Percentiles rank a stretch among this genome's conserved stretches.
Evolutionary conservation across 2,888 invertebrate genomes (phyloP).

Genomic region (Atrina japonica): DNA sequence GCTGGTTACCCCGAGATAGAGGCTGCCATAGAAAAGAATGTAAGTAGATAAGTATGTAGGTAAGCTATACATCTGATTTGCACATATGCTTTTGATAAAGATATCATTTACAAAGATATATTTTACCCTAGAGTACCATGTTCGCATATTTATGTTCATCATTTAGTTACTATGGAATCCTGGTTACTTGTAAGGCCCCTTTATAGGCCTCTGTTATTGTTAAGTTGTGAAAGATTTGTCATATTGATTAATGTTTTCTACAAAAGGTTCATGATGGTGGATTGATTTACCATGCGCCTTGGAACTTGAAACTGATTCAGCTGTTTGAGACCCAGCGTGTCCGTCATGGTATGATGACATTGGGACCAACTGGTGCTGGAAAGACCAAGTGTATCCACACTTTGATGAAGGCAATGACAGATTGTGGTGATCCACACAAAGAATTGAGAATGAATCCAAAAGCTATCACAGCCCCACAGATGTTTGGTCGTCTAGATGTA

Average conservation of each 20-base stretch:
- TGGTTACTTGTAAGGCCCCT: too few relatives aligned
- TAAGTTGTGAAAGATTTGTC: too few relatives aligned
- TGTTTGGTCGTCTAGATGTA: conserved; percentile 98
- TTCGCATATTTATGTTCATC: too few relatives aligned
- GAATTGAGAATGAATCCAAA: conserved; percentile 99
- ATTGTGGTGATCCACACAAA: conserved; percentile 91
- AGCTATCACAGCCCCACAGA: conserved; percentile 97
- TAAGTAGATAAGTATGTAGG: conserved; percentile 53
- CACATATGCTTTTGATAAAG: too few relatives aligned
- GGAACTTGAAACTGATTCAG: conserved; percentile 96
- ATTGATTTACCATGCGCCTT: conserved; percentile 94
- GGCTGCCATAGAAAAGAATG: conserved; percentile 91
- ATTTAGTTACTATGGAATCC: too few relatives aligned
- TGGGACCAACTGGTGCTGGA: conserved; percentile 80
- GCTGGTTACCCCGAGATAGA: conserved; percentile 94
- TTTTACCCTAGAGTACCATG: too few relatives aligned
- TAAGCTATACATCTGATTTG: not conserved
- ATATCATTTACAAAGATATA: not conserved
- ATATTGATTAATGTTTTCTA: too few relatives aligned
- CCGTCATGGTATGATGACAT: conserved; percentile 81
- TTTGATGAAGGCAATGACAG: conserved; percentile 93
- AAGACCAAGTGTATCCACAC: conserved; percentile 95
- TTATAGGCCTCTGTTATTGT: too few relatives aligned
- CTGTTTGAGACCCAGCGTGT: conserved; percentile 83
- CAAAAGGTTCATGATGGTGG: conserved; percentile 82